Evolutionary conservation across 1,140 invertebrate genomes (phyloP), one percentile per base, ranked within the genome.

Genomic region (Drosophila sturtevanti): DNA sequence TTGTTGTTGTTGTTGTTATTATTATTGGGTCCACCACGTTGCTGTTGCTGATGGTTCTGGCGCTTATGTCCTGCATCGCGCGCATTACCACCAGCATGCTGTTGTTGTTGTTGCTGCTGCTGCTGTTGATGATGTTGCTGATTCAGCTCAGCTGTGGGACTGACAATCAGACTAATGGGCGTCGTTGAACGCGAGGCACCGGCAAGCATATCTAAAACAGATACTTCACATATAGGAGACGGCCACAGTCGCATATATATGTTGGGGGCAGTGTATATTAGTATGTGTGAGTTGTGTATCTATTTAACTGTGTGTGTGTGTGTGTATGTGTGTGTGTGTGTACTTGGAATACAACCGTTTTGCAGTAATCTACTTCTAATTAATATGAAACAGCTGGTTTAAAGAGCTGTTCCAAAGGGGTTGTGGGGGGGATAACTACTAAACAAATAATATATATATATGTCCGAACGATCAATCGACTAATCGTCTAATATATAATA

Each of bases 131-230:
- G 91, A 79, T 94, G 94, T 92, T 98, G 97, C 58, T 95, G 95
- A 67, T 95, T 94, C 90, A 97, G 95, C 92, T 98, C 97, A 65
- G 95, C 94, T 4, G 96, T 97, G 41, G 96, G 96, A 74, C 96
- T 96, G 92, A 97, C 95, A 87, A 95, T 89, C 63, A 95, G 92
- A 61, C 94, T 94, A 27, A 95, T 95, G 35, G 96, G 96, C 11
- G 96, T 97, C 38, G 95, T 95, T 37, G 96, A 96, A 54, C 96
- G 93, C 55, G 93, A 93, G 71, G 94, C 94, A 71, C 95, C 95
- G 67, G 95, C 94, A 81, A 97, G 95, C 77, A 96, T 93, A 92
- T 97, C 96, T 92, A 96, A 91, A 93, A 97, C 95, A 85, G 94
- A 94, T 84, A 91, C 81, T 91, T 22, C 48, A 69, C 79, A 89